These are phyloP conservation scores for Deroptyus accipitrinus DNA, from an alignment of 2,113 vertebrate species.

Conservation along the genomic window DNA sequence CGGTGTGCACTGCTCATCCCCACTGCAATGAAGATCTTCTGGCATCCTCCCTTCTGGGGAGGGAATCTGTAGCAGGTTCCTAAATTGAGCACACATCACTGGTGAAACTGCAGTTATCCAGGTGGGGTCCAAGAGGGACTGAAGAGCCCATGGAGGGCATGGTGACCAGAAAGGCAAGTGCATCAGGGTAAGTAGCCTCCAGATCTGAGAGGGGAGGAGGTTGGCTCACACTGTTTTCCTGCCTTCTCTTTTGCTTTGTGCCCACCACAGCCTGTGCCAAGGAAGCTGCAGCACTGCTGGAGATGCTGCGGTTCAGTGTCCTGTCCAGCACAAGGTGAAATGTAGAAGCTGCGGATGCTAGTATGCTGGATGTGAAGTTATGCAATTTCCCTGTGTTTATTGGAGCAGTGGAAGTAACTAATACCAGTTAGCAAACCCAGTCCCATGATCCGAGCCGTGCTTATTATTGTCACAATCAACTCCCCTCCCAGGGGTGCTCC, in stretches of 20 bases:
- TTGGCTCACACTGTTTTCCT: background rate
- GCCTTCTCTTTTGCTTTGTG: background rate
- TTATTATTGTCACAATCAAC: background rate
- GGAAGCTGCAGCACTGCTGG: background rate
- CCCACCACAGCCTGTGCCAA: background rate
- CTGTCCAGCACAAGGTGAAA: background rate
- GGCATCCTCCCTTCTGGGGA: background rate
- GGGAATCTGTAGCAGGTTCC: background rate
- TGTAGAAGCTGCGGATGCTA: background rate
- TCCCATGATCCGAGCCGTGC: background rate
- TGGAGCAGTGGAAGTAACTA: background rate
- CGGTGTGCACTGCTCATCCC: background rate
- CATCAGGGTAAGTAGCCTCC: background rate
- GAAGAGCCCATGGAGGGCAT: background rate
- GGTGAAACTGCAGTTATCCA: background rate
- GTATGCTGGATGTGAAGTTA: background rate
- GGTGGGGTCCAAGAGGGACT: background rate
- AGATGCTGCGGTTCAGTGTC: background rate
- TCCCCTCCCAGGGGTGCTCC: background rate
- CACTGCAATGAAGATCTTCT: background rate
- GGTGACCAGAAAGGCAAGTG: background rate
- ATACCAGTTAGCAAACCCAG: background rate
- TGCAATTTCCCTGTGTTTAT: background rate
- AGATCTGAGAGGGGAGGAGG: background rate
- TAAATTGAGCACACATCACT: fast-evolving